Evolutionary conservation across 2,888 invertebrate genomes (phyloP), one percentile per base, ranked within the genome.

Genomic region (Sacculina carcini): DNA sequence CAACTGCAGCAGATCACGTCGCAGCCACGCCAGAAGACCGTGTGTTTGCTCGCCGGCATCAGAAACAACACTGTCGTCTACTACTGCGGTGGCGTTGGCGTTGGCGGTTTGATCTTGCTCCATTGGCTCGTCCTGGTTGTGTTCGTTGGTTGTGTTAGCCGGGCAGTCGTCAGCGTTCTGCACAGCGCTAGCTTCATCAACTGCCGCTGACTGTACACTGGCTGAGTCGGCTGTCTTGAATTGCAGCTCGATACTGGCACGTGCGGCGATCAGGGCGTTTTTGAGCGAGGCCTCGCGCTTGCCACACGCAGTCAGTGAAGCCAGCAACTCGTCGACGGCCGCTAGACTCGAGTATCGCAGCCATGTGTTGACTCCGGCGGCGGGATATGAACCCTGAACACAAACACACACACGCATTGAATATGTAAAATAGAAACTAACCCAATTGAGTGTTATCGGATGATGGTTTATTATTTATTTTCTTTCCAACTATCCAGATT

Each of bases 1-100:
- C 28, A 56, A 56, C 42, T 56, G 52, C 31, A 55, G 49, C 19
- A 58, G 54, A 40, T 56, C 57, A 24, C 52, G 54, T n/a, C 52
- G 40, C 39, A 58, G 48, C 3, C 52, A 38, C 36, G 51, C 50
- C 32, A 53, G 19, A 21, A 58, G 46, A n/a, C n/a, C n/a, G n/a
- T n/a, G n/a, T n/a, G n/a, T 51, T 29, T 51, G 48, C 24, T 46
- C 52, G 12, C 51, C 29, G 1, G 44, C n/a, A n/a, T n/a, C n/a
- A n/a, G n/a, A n/a, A n/a, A n/a, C n/a, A n/a, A n/a, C n/a, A n/a
- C n/a, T n/a, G 19, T 16, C 38, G 19, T 16, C 19, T 9, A 5
- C 26, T 19, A 2, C 16, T 9, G 7, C 6, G 28, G 44, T 12
- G 28, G 16, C 44, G 9, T 26, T 3, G 2, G 24, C 40, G 5